These are phyloP conservation scores for Nysson spinosus DNA, from an alignment of 2,888 invertebrate species.

Conservation along the genomic window DNA sequence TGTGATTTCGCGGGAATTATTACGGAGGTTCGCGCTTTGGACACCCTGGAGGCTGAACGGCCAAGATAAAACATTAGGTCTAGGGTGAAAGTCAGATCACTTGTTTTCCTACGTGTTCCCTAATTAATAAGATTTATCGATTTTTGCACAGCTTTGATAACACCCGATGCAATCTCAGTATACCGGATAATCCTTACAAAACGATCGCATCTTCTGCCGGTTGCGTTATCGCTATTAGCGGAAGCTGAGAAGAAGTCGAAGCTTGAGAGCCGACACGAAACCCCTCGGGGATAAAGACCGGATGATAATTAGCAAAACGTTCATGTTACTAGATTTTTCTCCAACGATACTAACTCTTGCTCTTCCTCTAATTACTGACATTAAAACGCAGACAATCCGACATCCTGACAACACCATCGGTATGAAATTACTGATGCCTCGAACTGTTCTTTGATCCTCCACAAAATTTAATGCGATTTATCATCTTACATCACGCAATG, in stretches of 20 bases:
- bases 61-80: too few relatives aligned
- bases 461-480: too few relatives aligned
- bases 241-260: slow-evolving; percentile 27
- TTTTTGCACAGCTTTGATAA: too few relatives aligned
- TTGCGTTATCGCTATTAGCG: slow-evolving; percentile 45
- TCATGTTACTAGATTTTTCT: slow-evolving; percentile 56
- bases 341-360: slow-evolving; percentile 20
- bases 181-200: slow-evolving; percentile 16
- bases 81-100: too few relatives aligned
- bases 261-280: slow-evolving; percentile 3
- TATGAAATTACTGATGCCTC: background rate
- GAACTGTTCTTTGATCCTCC: background rate
- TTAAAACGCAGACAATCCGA: slow-evolving; percentile 48
- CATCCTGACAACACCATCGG: slow-evolving; percentile 26
- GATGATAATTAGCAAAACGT: slow-evolving; percentile 68
- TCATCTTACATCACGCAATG: too few relatives aligned
- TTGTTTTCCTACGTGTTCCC: too few relatives aligned
- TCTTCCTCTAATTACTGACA: slow-evolving; percentile 55
- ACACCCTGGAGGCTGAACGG: too few relatives aligned
- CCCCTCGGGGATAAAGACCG: slow-evolving; percentile 49
- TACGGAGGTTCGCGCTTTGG: too few relatives aligned
- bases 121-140: too few relatives aligned
- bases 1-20: too few relatives aligned
- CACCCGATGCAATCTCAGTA: too few relatives aligned
- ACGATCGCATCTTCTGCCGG: slow-evolving; percentile 29